A percentile compares a stretch with the other conserved stretches of the same genome.
These are phyloP conservation scores for Heliconius nattereri DNA, from an alignment of 1,140 invertebrate species.

Conservation along the genomic window DNA sequence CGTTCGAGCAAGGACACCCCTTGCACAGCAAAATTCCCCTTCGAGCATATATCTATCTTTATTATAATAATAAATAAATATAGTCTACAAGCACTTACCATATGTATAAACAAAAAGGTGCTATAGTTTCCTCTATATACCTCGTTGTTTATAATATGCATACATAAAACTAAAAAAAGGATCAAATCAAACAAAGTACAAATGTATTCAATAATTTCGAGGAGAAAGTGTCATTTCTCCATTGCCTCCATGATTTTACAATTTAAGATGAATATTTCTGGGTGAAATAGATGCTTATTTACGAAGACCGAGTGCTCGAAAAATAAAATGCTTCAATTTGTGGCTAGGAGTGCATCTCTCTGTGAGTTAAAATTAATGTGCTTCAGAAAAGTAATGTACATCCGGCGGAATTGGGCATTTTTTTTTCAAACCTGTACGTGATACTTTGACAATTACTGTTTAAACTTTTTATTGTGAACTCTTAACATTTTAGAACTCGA, in stretches of 20 bases:
- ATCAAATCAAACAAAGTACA: background rate
- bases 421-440: background rate
- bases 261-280: constrained; percentile 19
- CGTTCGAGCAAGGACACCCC: too few species aligned
- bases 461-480: background rate
- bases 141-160: too few species aligned
- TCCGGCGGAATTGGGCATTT: background rate
- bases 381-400: constrained; percentile 17
- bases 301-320: constrained; percentile 17
- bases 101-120: too few species aligned
- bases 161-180: too few species aligned
- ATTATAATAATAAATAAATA: too few species aligned
- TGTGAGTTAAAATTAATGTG: constrained; percentile 25
- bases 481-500: too few species aligned
- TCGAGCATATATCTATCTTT: too few species aligned
- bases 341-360: constrained; percentile 9
- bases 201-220: background rate
- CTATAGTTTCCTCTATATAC: too few species aligned
- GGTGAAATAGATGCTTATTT: constrained; percentile 24
- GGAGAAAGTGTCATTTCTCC: too few species aligned
- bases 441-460: background rate
- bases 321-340: constrained; percentile 28
- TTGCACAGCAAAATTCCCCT: too few species aligned
- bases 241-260: constrained; percentile 16
- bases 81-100: too few species aligned